These are phyloP conservation scores for Oedothorax gibbosus DNA, from an alignment of 1,140 invertebrate genomes.

Conservation along the genomic window DNA sequence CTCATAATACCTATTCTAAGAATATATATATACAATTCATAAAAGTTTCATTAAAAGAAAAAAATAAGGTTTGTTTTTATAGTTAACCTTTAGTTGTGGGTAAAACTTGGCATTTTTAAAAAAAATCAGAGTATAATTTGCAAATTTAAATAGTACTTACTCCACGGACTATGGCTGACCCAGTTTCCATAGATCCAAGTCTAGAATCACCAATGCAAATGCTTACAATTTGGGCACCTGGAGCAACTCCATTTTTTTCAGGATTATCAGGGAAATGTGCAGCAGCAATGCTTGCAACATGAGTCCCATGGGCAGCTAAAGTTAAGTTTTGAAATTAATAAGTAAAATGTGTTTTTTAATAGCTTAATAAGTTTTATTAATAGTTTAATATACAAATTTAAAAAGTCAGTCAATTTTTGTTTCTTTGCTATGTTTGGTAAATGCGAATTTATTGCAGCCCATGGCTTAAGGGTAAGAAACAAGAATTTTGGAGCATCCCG, in stretches of 20 bases:
- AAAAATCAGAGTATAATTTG: background rate
- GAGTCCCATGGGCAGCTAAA: conserved; percentile 92
- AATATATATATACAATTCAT: too few relatives aligned
- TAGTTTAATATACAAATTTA: too few relatives aligned
- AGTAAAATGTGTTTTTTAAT: background rate
- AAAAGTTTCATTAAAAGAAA: too few relatives aligned
- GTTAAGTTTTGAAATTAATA: conserved; percentile 61
- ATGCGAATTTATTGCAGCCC: too few relatives aligned
- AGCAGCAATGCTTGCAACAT: conserved; percentile 95
- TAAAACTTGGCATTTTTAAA: background rate
- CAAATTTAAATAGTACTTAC: conserved; percentile 71
- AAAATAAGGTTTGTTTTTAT: background rate
- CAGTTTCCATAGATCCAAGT: conserved; percentile 95
- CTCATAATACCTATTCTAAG: too few relatives aligned
- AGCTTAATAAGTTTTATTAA: too few relatives aligned
- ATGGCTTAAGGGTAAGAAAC: too few relatives aligned
- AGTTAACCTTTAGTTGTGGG: background rate
- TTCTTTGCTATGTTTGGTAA: too few relatives aligned
- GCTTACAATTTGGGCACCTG: conserved; percentile 95
- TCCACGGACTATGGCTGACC: conserved; percentile 88
- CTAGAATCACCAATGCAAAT: conserved; percentile 91
- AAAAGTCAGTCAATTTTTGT: too few relatives aligned
- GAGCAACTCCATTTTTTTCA: conserved; percentile 93
- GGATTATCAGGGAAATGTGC: conserved; percentile 91
- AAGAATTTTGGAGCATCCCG: too few relatives aligned